phyloP scores from a whole-genome alignment of 2,113 vertebrate genomes.

The Hymenochirus boettgeri region DNA sequence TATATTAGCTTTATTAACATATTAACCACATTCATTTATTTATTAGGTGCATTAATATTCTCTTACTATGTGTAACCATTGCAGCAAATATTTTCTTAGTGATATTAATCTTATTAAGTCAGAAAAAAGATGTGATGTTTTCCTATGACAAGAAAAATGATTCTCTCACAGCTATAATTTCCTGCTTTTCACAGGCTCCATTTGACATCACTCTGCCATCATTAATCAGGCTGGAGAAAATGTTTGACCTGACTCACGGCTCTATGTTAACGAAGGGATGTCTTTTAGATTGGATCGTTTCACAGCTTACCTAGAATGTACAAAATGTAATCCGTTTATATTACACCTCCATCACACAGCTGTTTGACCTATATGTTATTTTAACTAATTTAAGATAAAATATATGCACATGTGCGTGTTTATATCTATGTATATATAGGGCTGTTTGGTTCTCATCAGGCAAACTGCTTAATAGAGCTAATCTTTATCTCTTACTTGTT shows the following conservation, averaged over 20 bases:
- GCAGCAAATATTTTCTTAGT: conserved; percentile 22
- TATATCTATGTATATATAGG: too few relatives aligned
- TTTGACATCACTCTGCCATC: conserved; percentile 63
- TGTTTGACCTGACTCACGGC: conserved; percentile 69
- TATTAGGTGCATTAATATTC: conserved; percentile 14
- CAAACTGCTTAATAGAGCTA: too few relatives aligned
- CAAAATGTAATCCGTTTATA: conserved; percentile 16
- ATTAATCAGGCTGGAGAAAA: conserved; percentile 65
- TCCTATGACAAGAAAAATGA: conserved; percentile 42
- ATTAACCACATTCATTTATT: conserved; percentile 10
- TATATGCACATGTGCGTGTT: too few relatives aligned
- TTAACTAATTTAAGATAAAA: conserved; percentile 6
- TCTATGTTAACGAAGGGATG: conserved; percentile 57
- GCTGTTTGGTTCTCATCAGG: too few relatives aligned
- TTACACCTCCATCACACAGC: background rate
- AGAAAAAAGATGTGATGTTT: conserved; percentile 40
- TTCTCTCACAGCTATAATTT: conserved; percentile 41
- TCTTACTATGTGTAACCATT: conserved; percentile 13
- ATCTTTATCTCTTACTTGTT: too few relatives aligned
- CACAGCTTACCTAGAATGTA: conserved; percentile 59
- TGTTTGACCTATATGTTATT: background rate
- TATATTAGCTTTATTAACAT: background rate
- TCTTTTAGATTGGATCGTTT: conserved; percentile 68
- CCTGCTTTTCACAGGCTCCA: conserved; percentile 61
- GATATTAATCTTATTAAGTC: conserved; percentile 43